Evolutionary conservation across 2,797 vertebrate genomes (phyloP), one percentile per base, ranked within the genome.

Genomic region (Notolepis coatsorum): DNA sequence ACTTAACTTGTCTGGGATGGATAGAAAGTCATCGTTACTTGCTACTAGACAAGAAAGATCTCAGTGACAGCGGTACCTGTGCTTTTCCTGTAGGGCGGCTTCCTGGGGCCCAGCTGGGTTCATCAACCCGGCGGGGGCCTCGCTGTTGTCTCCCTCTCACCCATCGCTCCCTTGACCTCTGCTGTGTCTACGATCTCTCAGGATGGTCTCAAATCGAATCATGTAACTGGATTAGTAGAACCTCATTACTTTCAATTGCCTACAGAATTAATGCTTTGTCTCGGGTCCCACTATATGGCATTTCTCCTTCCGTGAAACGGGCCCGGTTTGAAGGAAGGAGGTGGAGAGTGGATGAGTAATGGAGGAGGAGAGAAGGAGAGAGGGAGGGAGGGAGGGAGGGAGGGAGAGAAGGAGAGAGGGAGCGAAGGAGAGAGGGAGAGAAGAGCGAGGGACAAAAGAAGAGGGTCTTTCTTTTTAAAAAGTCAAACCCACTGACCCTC

Each of bases 161-260:
- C n/a, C 37, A 47, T 23, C n/a, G 33, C 27, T 33, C 50, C 60
- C 47, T 31, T 69, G 66, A 84, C 80, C 86, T 80, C 73, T 70
- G 54, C 76, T 63, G 76, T 0, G 41, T 50, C 54, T 51, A 41
- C 28, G 43, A 68, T 79, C 76, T 69, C 73, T 68, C 69, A 75
- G 71, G 71, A 85, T 73, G 66, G 71, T 64, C 73, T 69, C 61
- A 84, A 89, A 91, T 90, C 57, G 41, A 91, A 91, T 91, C 73
- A 88, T 41, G 65, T 61, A 87, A 89, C 86, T 79, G 1, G 75
- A 83, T 91, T 89, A 88, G 56, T 66, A 55, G 67, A 81, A 74
- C 73, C 54, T 84, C 72, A 85, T 85, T 89, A 76, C 70, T 79
- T 82, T 81, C 71, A 84, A 80, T 71, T 38, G 53, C 33, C 65